phyloP scores from a whole-genome alignment of 2,113 vertebrate genomes.

The Aythya baeri region DNA sequence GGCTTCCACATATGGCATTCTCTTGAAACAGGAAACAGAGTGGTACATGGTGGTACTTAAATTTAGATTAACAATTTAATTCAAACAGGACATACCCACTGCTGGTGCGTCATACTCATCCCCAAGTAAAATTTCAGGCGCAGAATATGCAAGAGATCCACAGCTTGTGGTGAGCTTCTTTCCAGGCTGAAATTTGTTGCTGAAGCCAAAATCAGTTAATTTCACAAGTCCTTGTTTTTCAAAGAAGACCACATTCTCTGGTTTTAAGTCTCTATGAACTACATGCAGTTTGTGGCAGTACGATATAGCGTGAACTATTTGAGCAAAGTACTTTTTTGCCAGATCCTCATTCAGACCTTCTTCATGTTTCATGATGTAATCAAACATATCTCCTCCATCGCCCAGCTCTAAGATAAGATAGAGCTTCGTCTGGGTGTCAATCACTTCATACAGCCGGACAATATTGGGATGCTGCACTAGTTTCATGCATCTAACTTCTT shows the following conservation, averaged over 20 bases:
- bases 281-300: conserved; percentile 98
- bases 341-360: conserved; percentile 95
- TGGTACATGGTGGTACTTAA: background rate
- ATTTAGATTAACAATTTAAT: background rate
- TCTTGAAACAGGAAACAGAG: background rate
- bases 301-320: conserved; percentile 98
- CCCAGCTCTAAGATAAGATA: conserved; percentile 97
- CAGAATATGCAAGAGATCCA: conserved; percentile 95
- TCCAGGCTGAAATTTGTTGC: conserved; percentile 98
- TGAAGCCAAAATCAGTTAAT: conserved; percentile 98
- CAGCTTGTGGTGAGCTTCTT: conserved; percentile 98
- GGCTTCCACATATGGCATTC: background rate
- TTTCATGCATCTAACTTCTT: conserved; percentile 99
- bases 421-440: conserved; percentile 98
- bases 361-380: conserved; percentile 99
- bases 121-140: conserved; percentile 95
- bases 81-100: conserved; percentile 85
- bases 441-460: conserved; percentile 96
- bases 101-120: conserved; percentile 98
- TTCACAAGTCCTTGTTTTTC: conserved; percentile 98
- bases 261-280: conserved; percentile 96
- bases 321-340: conserved; percentile 97
- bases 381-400: conserved; percentile 98
- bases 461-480: conserved; percentile 98
- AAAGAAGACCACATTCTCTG: conserved; percentile 98